A percentile compares a stretch with the other conserved stretches of the same genome.
Conservation (phyloP, 2,797 vertebrate species). For the Eremophila alpestris region DNA sequence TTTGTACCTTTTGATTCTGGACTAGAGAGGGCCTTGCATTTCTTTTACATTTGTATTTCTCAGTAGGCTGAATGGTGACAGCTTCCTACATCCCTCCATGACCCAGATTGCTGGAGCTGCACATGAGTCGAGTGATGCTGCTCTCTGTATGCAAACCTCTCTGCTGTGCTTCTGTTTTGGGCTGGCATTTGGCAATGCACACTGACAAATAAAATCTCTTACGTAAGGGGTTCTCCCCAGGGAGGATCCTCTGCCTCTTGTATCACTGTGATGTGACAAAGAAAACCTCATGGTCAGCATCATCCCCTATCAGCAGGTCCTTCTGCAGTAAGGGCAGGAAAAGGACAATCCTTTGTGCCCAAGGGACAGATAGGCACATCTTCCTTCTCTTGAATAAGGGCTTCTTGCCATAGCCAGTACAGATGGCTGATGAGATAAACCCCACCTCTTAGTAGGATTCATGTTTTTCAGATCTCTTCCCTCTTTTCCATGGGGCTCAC, state of each 20-base stretch:
- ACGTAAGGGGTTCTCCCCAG: neutral
- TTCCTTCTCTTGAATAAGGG: neutral
- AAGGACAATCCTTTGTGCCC: neutral
- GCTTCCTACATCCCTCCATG: neutral
- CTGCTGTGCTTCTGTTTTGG: neutral
- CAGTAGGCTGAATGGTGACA: neutral
- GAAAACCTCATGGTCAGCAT: neutral
- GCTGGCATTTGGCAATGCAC: neutral
- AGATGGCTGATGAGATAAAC: neutral
- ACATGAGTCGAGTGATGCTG: neutral
- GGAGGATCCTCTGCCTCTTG: neutral
- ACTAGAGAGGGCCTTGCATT: neutral
- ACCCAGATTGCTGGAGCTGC: neutral
- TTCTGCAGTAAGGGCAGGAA: neutral
- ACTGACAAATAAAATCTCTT: neutral
- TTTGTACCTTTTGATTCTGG: neutral
- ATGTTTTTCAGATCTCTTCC: neutral
- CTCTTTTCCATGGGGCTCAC: neutral
- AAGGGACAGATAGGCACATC: neutral
- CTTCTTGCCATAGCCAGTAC: neutral
- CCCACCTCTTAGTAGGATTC: neutral
- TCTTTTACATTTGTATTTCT: neutral
- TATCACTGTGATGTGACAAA: neutral
- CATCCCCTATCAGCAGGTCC: neutral
- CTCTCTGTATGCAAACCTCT: neutral